phyloP scores from a whole-genome alignment of 2,888 invertebrate species.

The Tolmerus cingulatus region DNA sequence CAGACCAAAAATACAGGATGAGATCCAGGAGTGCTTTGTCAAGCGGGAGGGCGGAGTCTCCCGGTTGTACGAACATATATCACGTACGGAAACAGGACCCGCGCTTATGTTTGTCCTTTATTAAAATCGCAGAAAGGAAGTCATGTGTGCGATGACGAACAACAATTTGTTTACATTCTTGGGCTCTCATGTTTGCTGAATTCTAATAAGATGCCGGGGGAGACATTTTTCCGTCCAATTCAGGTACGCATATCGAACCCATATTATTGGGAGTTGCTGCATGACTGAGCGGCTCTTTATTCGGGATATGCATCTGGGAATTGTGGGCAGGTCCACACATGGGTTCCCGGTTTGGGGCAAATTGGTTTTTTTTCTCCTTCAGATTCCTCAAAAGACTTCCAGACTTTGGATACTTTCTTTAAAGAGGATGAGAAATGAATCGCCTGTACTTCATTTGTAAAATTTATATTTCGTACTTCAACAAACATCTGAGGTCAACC shows the following conservation, averaged over 20 bases:
- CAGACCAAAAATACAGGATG: not conserved
- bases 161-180: constrained; percentile 9
- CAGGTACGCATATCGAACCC: not conserved
- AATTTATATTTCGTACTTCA: too few relatives aligned
- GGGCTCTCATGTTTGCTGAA: constrained; percentile 13
- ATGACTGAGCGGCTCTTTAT: constrained; percentile 6
- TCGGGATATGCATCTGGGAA: not conserved
- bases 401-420: not conserved
- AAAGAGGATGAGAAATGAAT: not conserved
- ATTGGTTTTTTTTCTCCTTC: not conserved
- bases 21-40: not conserved
- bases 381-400: not conserved
- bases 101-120: constrained; percentile 15
- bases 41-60: not conserved
- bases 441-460: not conserved
- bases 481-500: too few relatives aligned
- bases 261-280: not conserved
- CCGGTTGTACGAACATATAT: not conserved
- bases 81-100: not conserved
- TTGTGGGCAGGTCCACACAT: not conserved
- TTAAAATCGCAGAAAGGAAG: constrained; percentile 11
- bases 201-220: not conserved
- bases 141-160: not conserved
- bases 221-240: not conserved
- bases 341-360: not conserved